phyloP scores from a whole-genome alignment of 2,797 vertebrate species.

The Enoplosus armatus region DNA sequence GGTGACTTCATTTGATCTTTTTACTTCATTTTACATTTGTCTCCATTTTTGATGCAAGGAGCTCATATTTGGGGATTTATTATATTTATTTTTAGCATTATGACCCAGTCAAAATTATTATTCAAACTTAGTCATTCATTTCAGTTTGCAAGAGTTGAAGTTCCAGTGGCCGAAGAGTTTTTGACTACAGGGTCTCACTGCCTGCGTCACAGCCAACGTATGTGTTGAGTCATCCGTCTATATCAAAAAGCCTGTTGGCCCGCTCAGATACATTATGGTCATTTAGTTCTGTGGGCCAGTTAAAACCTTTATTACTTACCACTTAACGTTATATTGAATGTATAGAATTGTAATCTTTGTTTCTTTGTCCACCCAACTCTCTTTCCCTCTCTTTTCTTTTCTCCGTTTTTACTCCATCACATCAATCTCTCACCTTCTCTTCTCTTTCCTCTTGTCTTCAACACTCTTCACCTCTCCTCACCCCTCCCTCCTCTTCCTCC shows the following conservation, averaged over 20 bases:
- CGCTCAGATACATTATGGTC: not conserved
- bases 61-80: not conserved
- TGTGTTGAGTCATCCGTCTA: not conserved
- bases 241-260: not conserved
- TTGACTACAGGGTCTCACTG: not conserved
- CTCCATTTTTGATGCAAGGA: not conserved
- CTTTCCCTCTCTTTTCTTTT: not conserved
- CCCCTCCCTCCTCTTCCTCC: not conserved
- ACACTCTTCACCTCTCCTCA: too few species aligned
- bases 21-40: not conserved
- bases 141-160: not conserved
- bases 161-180: not conserved
- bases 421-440: not conserved
- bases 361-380: not conserved
- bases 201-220: not conserved
- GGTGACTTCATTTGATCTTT: not conserved
- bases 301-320: not conserved
- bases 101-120: not conserved
- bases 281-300: not conserved
- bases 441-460: too few species aligned
- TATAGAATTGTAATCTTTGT: not conserved
- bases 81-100: not conserved
- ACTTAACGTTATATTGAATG: not conserved
- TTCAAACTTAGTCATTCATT: not conserved
- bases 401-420: not conserved